Evolutionary conservation across 2,113 vertebrate genomes (phyloP).

Genomic region (Tetrax tetrax): DNA sequence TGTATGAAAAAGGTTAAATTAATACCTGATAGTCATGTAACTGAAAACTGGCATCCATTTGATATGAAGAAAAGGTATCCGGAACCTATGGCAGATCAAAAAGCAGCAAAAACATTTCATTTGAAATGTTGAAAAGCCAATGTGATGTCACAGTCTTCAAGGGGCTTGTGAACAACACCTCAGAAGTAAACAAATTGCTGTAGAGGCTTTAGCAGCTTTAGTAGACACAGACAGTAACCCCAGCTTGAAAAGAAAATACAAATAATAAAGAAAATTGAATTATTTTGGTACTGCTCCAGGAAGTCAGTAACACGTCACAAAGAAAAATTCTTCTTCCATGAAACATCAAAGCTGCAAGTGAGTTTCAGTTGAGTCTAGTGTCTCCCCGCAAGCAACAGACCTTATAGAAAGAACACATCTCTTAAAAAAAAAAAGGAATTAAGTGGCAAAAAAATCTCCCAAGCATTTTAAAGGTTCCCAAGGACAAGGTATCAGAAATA

Average conservation of each 20-base stretch:
- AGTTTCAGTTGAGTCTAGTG: neutral
- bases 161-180: neutral
- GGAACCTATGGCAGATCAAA: neutral
- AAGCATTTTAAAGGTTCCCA: neutral
- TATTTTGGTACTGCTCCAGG: neutral
- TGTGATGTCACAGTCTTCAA: neutral
- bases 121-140: neutral
- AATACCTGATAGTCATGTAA: neutral
- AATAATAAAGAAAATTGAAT: slow-evolving; percentile 6
- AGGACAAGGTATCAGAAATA: neutral
- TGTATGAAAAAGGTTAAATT: slow-evolving; percentile 1
- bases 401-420: neutral
- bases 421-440: neutral
- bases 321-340: neutral
- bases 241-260: neutral
- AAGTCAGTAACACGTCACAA: neutral
- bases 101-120: neutral
- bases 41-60: neutral
- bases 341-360: neutral
- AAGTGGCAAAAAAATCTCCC: neutral
- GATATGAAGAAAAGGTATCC: neutral
- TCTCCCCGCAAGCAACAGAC: neutral
- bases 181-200: neutral
- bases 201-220: neutral
- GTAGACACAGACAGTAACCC: neutral